Evolutionary conservation across 2,113 vertebrate species (phyloP), one percentile per base, ranked within the genome.

Genomic region (Pachyramphus minor): DNA sequence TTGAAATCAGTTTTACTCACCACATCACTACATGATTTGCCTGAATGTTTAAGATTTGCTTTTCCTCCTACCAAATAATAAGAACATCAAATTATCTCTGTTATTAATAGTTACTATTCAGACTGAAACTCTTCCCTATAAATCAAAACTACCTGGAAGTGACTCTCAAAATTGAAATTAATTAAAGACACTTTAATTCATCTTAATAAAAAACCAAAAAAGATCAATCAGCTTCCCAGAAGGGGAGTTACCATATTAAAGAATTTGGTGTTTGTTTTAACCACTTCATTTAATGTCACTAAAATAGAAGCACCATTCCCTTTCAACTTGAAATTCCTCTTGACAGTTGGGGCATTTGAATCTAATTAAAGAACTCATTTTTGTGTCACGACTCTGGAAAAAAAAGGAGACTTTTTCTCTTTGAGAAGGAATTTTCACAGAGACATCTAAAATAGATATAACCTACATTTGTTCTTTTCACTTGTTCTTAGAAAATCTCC

Each of bases 61-160:
- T 75, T 84, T 74, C 27, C 41, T 93, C 47, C 75, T 35, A 52
- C 56, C 20, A 95, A 89, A 55, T 72, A 74, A 55, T 1, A 72
- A 8, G n/a, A 91, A 37, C 14, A 73, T 31, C 39, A 84, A 82
- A 39, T 87, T 49, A 73, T 67, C 67, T 73, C 69, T 35, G 33
- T 67, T 87, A 80, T 52, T 82, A 76, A 63, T 58, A 77, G 42
- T 62, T 69, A 71, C 33, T 80, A 44, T 80, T 85, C 55, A 62
- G 78, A 74, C 16, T 30, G 8, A 91, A 87, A 80, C 52, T 37
- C 45, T 33, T 73, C 31, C 33, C 39, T 56, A 50, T 74, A 72
- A 87, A 95, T 74, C 75, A 88, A 91, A 69, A 47, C 79, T 60
- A 91, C 62, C 64, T 85, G 31, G 35, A 94, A 94, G 73, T 50